A percentile compares a stretch with the other conserved stretches of the same genome.
Evolutionary conservation across 2,113 vertebrate species (phyloP).

Genomic region (Entomyzon cyanotis): DNA sequence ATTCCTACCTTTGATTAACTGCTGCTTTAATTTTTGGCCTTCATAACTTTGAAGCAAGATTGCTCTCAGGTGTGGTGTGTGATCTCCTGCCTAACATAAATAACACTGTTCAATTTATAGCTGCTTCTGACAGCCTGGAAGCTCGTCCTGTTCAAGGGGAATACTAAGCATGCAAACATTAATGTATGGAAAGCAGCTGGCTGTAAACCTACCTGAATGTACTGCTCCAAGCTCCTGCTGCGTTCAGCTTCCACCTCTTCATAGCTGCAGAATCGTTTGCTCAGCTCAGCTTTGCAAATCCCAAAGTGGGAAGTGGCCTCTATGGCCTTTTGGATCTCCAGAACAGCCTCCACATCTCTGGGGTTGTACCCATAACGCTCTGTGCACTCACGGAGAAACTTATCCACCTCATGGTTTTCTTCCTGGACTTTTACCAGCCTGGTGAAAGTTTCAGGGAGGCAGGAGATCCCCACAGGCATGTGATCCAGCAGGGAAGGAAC

Average conservation of each 20-base stretch:
- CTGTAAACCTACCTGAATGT: slow-evolving; percentile 75
- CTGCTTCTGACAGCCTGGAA: not conserved
- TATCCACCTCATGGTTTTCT: not conserved
- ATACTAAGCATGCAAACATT: not conserved
- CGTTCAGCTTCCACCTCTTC: slow-evolving; percentile 46
- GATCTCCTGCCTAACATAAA: not conserved
- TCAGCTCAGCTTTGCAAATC: slow-evolving; percentile 72
- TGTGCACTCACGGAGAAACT: slow-evolving; percentile 53
- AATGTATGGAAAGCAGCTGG: not conserved
- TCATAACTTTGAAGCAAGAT: not conserved
- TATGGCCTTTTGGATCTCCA: slow-evolving; percentile 75
- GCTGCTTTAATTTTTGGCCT: not conserved
- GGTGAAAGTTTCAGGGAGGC: slow-evolving; percentile 81
- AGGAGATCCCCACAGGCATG: slow-evolving; percentile 51
- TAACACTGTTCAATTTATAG: not conserved
- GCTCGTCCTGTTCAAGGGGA: not conserved
- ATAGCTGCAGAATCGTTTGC: slow-evolving; percentile 63
- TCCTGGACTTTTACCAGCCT: slow-evolving; percentile 59
- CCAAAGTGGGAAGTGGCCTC: slow-evolving; percentile 76
- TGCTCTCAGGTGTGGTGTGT: not conserved
- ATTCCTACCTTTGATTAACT: not conserved
- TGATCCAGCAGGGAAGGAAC: slow-evolving; percentile 68
- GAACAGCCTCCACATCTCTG: slow-evolving; percentile 65
- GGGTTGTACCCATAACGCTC: slow-evolving; percentile 67
- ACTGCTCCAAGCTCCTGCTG: slow-evolving; percentile 74